Conservation (phyloP, 2,888 invertebrate species). For the Rosalia funebris region DNA sequence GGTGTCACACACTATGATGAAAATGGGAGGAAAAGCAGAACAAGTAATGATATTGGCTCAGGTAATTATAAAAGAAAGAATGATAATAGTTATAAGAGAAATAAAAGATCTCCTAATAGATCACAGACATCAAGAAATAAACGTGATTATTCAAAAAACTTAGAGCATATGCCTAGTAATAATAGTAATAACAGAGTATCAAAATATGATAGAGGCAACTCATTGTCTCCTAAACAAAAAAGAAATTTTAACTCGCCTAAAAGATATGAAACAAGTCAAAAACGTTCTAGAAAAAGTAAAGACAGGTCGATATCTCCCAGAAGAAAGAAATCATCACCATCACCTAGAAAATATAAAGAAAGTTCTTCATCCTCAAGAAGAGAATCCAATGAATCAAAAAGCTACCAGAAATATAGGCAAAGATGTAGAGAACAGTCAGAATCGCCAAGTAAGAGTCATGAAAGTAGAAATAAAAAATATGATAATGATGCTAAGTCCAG, state of each 20-base stretch:
- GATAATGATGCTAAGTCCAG: too few relatives aligned
- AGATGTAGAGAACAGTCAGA: too few relatives aligned
- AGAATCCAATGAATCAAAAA: not conserved
- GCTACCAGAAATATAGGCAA: not conserved
- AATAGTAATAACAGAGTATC: not conserved
- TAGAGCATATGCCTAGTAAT: not conserved
- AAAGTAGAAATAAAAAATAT: not conserved
- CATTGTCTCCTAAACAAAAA: not conserved
- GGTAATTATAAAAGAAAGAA: conserved; percentile 51
- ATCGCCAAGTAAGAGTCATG: not conserved
- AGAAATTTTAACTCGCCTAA: conserved; percentile 4
- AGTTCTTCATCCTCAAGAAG: not conserved
- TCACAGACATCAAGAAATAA: conserved; percentile 21
- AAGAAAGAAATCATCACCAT: not conserved
- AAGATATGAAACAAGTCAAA: conserved; percentile 3
- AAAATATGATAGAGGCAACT: not conserved
- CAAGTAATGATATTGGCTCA: conserved; percentile 54
- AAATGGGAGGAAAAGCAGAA: conserved; percentile 52
- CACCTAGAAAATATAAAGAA: conserved; percentile 1
- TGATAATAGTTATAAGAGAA: conserved; percentile 8
- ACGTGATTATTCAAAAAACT: not conserved
- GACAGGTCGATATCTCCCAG: conserved; percentile 22
- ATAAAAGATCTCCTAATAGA: conserved; percentile 10
- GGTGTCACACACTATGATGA: conserved; percentile 73
- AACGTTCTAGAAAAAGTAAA: not conserved